Evolutionary conservation across 35 echinoderm and acorn worm species (phyloP), one percentile per base, ranked within the genome.

Genomic region (Stichopus chloronotus): DNA sequence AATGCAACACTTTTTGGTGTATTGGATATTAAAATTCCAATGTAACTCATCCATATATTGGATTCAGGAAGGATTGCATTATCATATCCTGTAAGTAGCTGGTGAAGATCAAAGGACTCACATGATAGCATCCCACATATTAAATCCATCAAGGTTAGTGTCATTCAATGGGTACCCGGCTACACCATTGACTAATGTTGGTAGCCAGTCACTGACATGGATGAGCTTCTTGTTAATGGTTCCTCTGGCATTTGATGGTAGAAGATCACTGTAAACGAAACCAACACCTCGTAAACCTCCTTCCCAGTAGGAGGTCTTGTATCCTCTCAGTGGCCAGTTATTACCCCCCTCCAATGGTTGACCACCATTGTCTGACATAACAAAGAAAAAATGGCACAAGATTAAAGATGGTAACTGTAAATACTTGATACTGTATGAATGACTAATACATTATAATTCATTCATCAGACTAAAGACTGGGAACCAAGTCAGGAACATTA

Each of bases 121-220:
- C 84, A n/a, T 96, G 6, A 96, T 93, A 17, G 87, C 90, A 24
- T 79, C 24, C 95, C 95, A 96, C 13, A 91, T 7, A 78, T 96
- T 93, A 71, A 81, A 81, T 9, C 92, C 92, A 96, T 96, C 95
- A 54, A 96, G 60, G 22, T 55, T 53, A 22, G 72, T 71, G 55
- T 87, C 59, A 87, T 93, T 94, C 5, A 68, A 20, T 4, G 63
- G 85, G 5, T 54, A 77, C 53, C 88, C 88, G 25, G 92, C 95
- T 54, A 96, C 55, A 57, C 95, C 92, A 90, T 94, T 55, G 53
- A 96, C 95, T 14, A 96, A 69, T 6, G 95, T 96, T 14, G 95
- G 95, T 21, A 96, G 93, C 95, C 95, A 96, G 72, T 96, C 95
- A 91, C 95, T 96, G 59, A 96, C 89, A 56, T 96, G 95, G 17